Evolutionary conservation across 2,797 vertebrate genomes (phyloP).

Genomic region (Graptemys geographica): DNA sequence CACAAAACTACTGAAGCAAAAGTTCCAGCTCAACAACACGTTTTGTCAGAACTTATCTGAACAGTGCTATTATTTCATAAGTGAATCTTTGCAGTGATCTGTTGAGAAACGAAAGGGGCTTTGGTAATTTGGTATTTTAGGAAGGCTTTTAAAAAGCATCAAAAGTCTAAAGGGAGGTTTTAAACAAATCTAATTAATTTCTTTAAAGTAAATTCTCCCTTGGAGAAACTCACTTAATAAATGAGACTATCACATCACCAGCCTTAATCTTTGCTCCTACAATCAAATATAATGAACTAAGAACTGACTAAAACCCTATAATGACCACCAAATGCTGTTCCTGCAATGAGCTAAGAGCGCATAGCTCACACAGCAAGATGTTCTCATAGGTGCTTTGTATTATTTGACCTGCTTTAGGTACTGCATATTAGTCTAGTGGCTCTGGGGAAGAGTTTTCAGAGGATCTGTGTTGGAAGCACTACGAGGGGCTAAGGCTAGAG

Average conservation of each 20-base stretch:
- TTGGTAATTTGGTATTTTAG: not conserved
- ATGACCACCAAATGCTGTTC: not conserved
- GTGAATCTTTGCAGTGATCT: not conserved
- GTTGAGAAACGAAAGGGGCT: not conserved
- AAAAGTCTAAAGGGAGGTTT: not conserved
- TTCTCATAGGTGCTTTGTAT: not conserved
- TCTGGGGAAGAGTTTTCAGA: not conserved
- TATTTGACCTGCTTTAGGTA: fast-evolving
- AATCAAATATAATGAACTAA: not conserved
- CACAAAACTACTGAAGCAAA: not conserved
- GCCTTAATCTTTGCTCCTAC: not conserved
- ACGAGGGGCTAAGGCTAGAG: not conserved
- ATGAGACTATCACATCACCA: not conserved
- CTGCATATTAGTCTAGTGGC: not conserved
- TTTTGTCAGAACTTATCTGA: slow-evolving; percentile 17
- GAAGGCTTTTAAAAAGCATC: not conserved
- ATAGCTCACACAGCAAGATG: not conserved
- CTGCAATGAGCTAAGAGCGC: not conserved
- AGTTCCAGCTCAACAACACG: not conserved
- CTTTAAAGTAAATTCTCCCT: not conserved
- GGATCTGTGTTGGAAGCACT: not conserved
- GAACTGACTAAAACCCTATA: not conserved
- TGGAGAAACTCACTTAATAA: not conserved
- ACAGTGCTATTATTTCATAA: not conserved
- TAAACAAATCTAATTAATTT: not conserved